Evolutionary conservation across 2,113 vertebrate species (phyloP).

Genomic region (Tricholaema leucomelas): DNA sequence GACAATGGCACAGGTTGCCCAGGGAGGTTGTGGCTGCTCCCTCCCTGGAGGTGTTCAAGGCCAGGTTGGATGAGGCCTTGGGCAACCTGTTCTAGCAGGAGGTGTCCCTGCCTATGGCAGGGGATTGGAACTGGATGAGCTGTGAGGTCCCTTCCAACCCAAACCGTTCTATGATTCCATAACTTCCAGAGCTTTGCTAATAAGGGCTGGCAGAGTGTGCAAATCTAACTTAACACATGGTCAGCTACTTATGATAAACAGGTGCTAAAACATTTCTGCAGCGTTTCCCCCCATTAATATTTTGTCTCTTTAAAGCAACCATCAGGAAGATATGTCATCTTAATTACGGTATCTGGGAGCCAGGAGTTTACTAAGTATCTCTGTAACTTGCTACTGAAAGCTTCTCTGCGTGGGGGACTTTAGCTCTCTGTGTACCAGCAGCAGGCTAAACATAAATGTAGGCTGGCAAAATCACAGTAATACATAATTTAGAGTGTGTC

Average conservation of each 20-base stretch:
- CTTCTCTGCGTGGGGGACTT: background rate
- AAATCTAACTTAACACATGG: background rate
- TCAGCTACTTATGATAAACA: constrained; percentile 11
- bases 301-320: constrained; percentile 18
- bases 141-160: no score
- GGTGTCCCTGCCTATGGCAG: no score
- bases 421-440: background rate
- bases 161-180: no score
- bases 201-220: background rate
- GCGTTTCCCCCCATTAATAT: background rate
- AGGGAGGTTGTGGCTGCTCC: no score
- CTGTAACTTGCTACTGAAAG: background rate
- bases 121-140: no score
- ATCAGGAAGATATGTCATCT: background rate
- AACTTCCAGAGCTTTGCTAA: background rate
- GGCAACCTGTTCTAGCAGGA: no score
- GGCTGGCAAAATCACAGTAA: constrained; percentile 7
- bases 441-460: background rate
- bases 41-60: no score
- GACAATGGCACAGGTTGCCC: no score
- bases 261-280: constrained; percentile 28
- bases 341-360: constrained; percentile 17
- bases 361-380: background rate
- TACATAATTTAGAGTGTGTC: constrained; percentile 36
- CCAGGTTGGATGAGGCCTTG: no score